phyloP scores from a whole-genome alignment of 2,888 invertebrate genomes.

The Adineta ricciae region DNA sequence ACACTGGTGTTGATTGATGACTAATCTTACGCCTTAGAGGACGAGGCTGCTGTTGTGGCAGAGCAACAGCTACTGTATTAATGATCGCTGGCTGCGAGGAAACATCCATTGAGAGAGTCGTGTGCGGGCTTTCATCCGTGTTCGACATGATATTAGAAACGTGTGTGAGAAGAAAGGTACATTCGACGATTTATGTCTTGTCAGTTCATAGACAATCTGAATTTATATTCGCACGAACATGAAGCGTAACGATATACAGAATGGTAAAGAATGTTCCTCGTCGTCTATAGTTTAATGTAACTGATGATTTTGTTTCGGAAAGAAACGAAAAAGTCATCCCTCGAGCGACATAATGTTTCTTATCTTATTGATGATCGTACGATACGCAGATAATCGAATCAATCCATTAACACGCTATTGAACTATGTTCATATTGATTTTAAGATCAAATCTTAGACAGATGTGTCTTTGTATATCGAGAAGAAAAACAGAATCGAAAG shows the following conservation, averaged over 20 bases:
- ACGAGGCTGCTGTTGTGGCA: neutral
- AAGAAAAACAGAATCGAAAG: too few relatives aligned
- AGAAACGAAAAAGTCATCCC: neutral
- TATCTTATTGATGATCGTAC: neutral
- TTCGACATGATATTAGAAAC: neutral
- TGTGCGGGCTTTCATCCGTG: neutral
- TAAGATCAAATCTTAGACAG: too few relatives aligned
- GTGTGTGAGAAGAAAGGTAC: too few relatives aligned
- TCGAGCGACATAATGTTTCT: neutral
- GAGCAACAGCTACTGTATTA: too few relatives aligned
- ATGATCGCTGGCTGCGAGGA: neutral
- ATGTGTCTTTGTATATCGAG: too few relatives aligned
- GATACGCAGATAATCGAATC: neutral
- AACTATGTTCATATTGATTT: too few relatives aligned
- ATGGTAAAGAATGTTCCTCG: neutral
- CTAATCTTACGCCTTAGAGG: neutral
- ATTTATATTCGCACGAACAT: neutral
- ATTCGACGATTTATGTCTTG: neutral
- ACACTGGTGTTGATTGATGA: neutral
- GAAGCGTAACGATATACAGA: neutral
- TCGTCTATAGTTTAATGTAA: neutral
- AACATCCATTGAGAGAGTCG: neutral
- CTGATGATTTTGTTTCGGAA: neutral
- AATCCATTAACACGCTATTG: neutral
- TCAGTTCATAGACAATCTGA: neutral